Percentiles rank a stretch among this genome's conserved stretches.
phyloP scores from a whole-genome alignment of 2,797 vertebrate species.

The Hydrocynus forskahlii region DNA sequence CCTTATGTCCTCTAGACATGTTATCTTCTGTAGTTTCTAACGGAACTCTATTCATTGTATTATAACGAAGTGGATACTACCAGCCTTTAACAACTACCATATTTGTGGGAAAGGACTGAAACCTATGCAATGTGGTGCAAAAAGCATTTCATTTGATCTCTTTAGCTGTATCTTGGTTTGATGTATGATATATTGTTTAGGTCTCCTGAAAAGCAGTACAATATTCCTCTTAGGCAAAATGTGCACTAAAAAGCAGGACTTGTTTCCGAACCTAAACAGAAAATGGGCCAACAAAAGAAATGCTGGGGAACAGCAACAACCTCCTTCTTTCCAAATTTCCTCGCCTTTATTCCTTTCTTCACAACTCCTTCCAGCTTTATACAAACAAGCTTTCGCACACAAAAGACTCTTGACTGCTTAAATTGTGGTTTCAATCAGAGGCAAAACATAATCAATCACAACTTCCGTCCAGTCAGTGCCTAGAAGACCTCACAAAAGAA shows the following conservation, averaged over 20 bases:
- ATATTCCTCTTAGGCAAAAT: background rate
- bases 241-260: conserved; percentile 33
- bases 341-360: conserved; percentile 24
- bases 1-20: background rate
- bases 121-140: background rate
- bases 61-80: background rate
- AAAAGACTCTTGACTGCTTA: conserved; percentile 40
- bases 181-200: background rate
- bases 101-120: background rate
- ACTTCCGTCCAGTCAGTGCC: conserved; percentile 19
- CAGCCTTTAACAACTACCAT: background rate
- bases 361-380: conserved; percentile 21
- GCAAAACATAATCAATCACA: conserved; percentile 35
- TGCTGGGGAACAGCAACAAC: conserved; percentile 31
- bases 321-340: conserved; percentile 22
- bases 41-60: background rate
- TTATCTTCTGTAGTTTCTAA: background rate
- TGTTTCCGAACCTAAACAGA: conserved; percentile 42
- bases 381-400: conserved; percentile 41
- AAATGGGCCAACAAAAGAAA: conserved; percentile 49
- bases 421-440: conserved; percentile 28
- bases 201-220: background rate
- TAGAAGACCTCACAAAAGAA: conserved; percentile 1
- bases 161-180: background rate
- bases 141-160: too few relatives aligned